These are phyloP conservation scores for Otolemur garnettii DNA, from an alignment of 2,113 vertebrate genomes.

Conservation along the genomic window DNA sequence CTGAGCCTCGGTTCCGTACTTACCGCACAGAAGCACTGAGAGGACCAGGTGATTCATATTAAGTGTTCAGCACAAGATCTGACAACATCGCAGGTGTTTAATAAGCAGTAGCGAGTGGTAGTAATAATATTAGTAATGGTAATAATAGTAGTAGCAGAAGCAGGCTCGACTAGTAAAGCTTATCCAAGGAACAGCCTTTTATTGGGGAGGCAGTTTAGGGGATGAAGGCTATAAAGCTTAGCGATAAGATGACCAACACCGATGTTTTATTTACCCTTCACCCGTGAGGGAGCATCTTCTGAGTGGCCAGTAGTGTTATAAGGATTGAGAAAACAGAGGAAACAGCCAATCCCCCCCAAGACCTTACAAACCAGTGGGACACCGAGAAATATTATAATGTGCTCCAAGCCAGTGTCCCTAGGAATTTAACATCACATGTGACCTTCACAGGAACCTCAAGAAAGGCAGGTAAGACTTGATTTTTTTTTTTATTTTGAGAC, in stretches of 20 bases:
- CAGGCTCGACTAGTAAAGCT: not conserved
- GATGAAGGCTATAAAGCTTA: not conserved
- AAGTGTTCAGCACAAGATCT: not conserved
- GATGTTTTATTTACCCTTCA: not conserved
- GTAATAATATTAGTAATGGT: not conserved
- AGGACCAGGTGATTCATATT: not conserved
- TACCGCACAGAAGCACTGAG: not conserved
- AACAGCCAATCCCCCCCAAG: not conserved
- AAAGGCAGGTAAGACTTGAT: not conserved
- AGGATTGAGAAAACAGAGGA: not conserved
- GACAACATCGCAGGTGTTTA: not conserved
- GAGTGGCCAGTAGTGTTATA: not conserved
- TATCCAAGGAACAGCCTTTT: not conserved
- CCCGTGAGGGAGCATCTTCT: not conserved
- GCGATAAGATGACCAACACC: not conserved
- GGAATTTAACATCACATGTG: not conserved
- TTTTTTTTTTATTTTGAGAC: no score
- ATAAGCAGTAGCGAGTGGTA: not conserved
- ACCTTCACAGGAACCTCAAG: not conserved
- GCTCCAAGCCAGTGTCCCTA: not conserved
- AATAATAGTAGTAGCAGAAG: not conserved
- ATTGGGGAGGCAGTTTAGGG: not conserved
- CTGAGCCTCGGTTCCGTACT: not conserved
- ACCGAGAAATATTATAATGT: not conserved
- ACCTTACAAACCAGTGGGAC: not conserved